Evolutionary conservation across 2,797 vertebrate genomes (phyloP).

Genomic region (Sebastes kiyomatsui): DNA sequence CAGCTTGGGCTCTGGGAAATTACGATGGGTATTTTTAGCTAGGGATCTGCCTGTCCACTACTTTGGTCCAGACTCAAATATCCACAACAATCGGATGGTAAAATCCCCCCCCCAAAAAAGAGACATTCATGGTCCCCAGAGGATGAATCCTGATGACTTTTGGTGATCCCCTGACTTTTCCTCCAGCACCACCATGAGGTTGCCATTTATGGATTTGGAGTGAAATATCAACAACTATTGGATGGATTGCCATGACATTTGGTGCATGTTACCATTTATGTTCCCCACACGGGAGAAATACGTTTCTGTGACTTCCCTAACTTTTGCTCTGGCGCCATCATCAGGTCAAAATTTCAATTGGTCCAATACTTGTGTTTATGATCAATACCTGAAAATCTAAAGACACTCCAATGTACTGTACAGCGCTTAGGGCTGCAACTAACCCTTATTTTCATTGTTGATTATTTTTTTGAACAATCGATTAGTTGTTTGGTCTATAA

Average conservation of each 20-base stretch:
- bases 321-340: not conserved
- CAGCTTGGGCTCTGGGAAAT: not conserved
- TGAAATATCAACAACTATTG: not conserved
- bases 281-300: not conserved
- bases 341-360: not conserved
- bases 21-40: not conserved
- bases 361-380: not conserved
- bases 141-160: not conserved
- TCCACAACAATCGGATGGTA: too few relatives aligned
- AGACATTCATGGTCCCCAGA: not conserved
- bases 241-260: not conserved
- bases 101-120: too few relatives aligned
- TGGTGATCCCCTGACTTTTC: too few relatives aligned
- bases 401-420: not conserved
- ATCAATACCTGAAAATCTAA: not conserved
- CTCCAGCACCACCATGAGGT: not conserved
- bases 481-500: too few relatives aligned
- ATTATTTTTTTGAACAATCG: rapidly evolving
- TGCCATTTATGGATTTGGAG: too few relatives aligned
- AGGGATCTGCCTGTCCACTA: not conserved
- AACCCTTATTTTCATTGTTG: too few relatives aligned
- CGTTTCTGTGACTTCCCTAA: not conserved
- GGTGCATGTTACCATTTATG: not conserved
- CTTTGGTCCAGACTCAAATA: not conserved
- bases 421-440: too few relatives aligned